Evolutionary conservation across 2,113 vertebrate genomes (phyloP).

Genomic region (Opisthocomus hoazin): DNA sequence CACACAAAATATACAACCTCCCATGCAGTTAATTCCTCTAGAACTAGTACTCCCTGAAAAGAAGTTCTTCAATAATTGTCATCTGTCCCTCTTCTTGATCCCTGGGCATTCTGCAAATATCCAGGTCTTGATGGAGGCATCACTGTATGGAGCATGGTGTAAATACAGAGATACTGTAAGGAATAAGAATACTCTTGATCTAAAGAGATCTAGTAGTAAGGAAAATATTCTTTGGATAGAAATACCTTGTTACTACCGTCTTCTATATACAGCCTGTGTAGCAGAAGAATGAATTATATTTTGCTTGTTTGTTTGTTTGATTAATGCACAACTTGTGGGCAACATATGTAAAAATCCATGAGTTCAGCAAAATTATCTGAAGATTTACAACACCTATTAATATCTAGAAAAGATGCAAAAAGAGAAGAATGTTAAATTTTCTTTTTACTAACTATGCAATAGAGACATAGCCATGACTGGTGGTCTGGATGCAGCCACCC

Average conservation of each 20-base stretch:
- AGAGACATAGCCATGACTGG: not conserved
- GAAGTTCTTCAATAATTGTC: not conserved
- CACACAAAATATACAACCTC: no score
- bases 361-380: not conserved
- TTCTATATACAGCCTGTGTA: not conserved
- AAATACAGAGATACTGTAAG: not conserved
- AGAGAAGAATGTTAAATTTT: not conserved
- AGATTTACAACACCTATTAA: not conserved
- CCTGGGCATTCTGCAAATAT: not conserved
- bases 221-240: not conserved
- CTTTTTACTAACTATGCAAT: not conserved
- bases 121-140: not conserved
- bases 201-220: not conserved
- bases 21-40: not conserved
- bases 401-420: not conserved
- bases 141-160: accelerated
- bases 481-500: not conserved
- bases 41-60: not conserved
- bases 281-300: not conserved
- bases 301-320: not conserved
- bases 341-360: not conserved
- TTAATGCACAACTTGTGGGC: not conserved
- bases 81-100: not conserved
- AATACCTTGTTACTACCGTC: not conserved
- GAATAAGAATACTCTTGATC: not conserved